Evolutionary conservation across 2,113 vertebrate genomes (phyloP), one percentile per base, ranked within the genome.

Genomic region (Cavia aperea): DNA sequence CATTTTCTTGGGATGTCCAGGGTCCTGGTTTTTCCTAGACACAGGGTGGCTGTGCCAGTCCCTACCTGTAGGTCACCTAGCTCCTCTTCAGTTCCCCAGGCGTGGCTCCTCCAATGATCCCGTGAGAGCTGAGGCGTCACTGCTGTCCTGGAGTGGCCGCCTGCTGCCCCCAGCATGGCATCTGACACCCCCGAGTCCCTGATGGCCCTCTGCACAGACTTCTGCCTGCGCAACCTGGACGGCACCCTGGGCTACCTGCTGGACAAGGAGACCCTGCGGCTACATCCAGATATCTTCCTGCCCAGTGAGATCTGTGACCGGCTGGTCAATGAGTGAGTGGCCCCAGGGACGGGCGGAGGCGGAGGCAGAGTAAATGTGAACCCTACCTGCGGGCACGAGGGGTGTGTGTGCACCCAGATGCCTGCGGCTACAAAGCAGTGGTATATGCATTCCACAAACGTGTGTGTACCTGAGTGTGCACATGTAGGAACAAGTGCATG

Each of bases 281-380:
- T 99, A 9, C 99, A 98, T 33, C 98, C 99, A 0, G 99, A 99
- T 96, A 98, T 99, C 96, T 99, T 99, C 97, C 97, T 99, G 88
- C 99, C 99, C 11, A 99, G 99, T 39, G 99, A 99, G 97, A 99
- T 99, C 97, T 99, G 99, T 13, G 99, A 99, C 98, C 98, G 98
- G 92, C 98, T 99, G 0, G 99, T 99, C 96, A 99, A 99, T 2
- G 98, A 98, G 99, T 99, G 98, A 96, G 96, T 72, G 46, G 60
- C 0, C 98, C 10, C 23, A 29, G 66, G 68, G 39, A 54, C 31
- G 58, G 82, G 60, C 33, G 1, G 63, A 78, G 79, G 15, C 13
- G 33, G 29, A 21, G 87, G 31, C 60, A 51, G 31, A 19, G 43
- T 51, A 43, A 49, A 15, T 5, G 0, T 56, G 87, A 75, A 49